Conservation (phyloP, 2,113 vertebrate species). For the Laticauda laticaudata region DNA sequence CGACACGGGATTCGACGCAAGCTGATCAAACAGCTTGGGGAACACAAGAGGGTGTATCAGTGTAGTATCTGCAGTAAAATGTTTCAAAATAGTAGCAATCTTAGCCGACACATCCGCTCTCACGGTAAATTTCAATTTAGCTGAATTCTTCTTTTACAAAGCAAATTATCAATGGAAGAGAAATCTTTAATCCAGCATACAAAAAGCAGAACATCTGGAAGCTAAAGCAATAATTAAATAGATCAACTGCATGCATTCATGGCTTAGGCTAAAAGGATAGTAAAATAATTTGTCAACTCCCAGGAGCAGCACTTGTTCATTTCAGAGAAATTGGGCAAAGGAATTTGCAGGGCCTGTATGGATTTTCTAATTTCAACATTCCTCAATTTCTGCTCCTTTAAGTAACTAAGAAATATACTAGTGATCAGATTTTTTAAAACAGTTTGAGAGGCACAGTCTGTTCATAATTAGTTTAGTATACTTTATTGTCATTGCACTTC, state of each 20-base stretch:
- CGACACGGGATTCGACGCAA: slow-evolving; percentile 77
- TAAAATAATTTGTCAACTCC: neutral
- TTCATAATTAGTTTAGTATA: too few relatives aligned
- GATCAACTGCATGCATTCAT: neutral
- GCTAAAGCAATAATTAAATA: neutral
- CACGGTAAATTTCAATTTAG: slow-evolving; percentile 78
- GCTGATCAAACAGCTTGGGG: slow-evolving; percentile 77
- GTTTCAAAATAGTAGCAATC: slow-evolving; percentile 99
- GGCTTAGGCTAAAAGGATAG: rapidly evolving
- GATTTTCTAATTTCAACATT: neutral
- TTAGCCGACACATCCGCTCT: slow-evolving; percentile 94
- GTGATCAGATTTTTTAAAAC: neutral
- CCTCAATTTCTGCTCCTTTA: neutral
- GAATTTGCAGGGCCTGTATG: neutral
- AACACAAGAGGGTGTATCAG: slow-evolving; percentile 90
- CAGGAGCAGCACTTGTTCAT: neutral
- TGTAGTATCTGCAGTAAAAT: slow-evolving; percentile 91
- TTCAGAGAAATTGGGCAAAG: neutral
- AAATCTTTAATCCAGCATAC: neutral
- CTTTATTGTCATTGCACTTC: too few relatives aligned
- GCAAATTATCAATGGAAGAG: neutral
- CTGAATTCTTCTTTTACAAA: rapidly evolving
- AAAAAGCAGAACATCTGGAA: slow-evolving; percentile 3
- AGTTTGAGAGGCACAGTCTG: neutral
- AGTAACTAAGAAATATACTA: neutral